Base-by-base conservation (phyloP, 2,888 invertebrate species). In the Salpingus planirostris region DNA sequence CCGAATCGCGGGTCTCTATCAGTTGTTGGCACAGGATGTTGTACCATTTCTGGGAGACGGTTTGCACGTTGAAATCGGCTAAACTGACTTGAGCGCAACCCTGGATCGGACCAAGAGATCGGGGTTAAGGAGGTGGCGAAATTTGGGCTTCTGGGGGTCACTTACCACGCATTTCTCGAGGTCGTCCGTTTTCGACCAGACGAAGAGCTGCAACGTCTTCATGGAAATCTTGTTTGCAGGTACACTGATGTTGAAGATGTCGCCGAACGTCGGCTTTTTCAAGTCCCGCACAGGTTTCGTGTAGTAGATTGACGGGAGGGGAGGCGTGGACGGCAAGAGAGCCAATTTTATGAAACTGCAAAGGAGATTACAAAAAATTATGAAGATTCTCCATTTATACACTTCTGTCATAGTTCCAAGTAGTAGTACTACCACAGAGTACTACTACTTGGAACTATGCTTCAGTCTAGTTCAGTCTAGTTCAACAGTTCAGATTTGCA, bases 1-100 rank as follows among this genome's bases (percentile, higher is more conserved):
- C 67, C 5, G 38, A 15, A 3, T 33, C 21, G 6, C 35, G 23
- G 11, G 39, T 43, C 52, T 81, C 80, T 70, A 84, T 77, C 22
- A 43, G 22, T 55, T 79, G 78, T 52, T 84, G 78, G 62, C 89
- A 87, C 31, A 95, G 74, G 42, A 95, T 84, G 60, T 95, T 96
- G 73, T 95, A 95, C 95, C 95, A 95, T 62, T 89, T 88, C 13
- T 79, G 74, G 10, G 85, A 81, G 24, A 83, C 79, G 4, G 72
- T 70, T 44, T 88, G 87, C 0, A 88, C 79, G 56, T 86, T 86
- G 64, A 92, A 95, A 65, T 95, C 93, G 26, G 95, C 95, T 54
- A 96, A 69, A 61, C 92, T 93, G 41, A 95, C 89, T 78, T 95
- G 93, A 30, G 89, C 85, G 56, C 90, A 90, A 51, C 95, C 95